Conservation (phyloP, 2,888 invertebrate species). For the Gortyna flavago region DNA sequence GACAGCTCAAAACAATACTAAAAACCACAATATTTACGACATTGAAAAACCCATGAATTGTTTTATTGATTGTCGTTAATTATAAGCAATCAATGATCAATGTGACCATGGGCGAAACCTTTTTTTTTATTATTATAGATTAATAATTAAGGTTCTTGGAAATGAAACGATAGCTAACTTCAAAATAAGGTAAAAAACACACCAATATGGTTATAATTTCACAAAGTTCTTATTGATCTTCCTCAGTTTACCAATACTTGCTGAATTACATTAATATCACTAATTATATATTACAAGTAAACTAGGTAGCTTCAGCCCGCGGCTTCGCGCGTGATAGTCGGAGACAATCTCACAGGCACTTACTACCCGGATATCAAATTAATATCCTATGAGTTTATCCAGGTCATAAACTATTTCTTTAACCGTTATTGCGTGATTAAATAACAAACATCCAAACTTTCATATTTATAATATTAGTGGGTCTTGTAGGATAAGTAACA, state of each 20-base stretch:
- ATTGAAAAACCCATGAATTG: slow-evolving; percentile 7
- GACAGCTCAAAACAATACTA: slow-evolving; percentile 5
- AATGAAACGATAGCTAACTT: slow-evolving; percentile 5
- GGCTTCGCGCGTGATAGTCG: background rate
- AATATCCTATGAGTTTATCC: background rate
- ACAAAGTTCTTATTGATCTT: background rate
- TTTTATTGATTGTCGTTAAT: slow-evolving; percentile 39
- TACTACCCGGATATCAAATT: background rate
- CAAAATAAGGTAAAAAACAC: background rate
- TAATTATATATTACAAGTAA: background rate
- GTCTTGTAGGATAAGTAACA: background rate
- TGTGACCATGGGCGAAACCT: background rate
- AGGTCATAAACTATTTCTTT: background rate
- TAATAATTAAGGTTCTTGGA: slow-evolving; percentile 9
- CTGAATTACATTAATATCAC: background rate
- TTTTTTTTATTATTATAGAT: slow-evolving; percentile 29
- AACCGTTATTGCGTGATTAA: background rate
- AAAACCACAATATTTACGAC: slow-evolving; percentile 29
- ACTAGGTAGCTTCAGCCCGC: background rate
- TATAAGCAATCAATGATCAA: slow-evolving; percentile 51
- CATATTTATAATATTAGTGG: background rate
- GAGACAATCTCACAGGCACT: too few species aligned
- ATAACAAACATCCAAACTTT: background rate
- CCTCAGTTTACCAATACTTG: background rate
- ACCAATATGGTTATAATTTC: background rate